Percentiles rank a stretch among this genome's conserved stretches.
These are phyloP conservation scores for Varanus komodoensis DNA, from an alignment of 2,113 vertebrate genomes.

Conservation along the genomic window DNA sequence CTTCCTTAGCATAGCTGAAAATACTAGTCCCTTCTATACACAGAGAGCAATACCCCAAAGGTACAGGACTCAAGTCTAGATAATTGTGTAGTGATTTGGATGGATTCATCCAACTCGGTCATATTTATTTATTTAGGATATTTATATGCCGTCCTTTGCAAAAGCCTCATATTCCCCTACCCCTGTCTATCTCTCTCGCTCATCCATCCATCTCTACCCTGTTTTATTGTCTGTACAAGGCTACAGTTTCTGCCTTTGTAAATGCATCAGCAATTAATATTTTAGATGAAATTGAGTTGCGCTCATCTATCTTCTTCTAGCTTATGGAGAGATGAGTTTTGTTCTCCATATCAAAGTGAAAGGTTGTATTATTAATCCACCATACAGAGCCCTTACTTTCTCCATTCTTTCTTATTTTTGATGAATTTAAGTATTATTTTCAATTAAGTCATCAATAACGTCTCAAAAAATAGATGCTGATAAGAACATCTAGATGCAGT, in stretches of 20 bases:
- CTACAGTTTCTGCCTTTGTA: conserved; percentile 31
- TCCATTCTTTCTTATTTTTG: conserved; percentile 40
- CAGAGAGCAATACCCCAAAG: not conserved
- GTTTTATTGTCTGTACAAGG: not conserved
- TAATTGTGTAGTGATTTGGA: not conserved
- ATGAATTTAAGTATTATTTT: conserved; percentile 60
- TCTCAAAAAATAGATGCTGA: conserved; percentile 67
- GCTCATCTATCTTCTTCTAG: conserved; percentile 33
- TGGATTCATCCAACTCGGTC: not conserved
- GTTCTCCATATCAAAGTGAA: conserved; percentile 56
- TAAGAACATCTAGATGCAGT: conserved; percentile 57
- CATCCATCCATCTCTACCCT: not conserved
- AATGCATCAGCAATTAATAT: conserved; percentile 43
- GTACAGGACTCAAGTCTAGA: not conserved
- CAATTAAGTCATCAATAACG: conserved; percentile 61
- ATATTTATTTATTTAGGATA: too few species aligned
- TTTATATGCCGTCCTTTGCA: too few species aligned
- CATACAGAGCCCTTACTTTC: conserved; percentile 1
- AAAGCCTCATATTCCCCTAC: not conserved
- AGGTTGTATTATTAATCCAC: conserved; percentile 59
- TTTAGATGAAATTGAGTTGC: conserved; percentile 52
- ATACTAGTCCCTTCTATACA: not conserved
- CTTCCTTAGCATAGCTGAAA: not conserved
- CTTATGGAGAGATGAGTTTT: conserved; percentile 51
- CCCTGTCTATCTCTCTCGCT: too few species aligned